These are phyloP conservation scores for Drosophila sordidapex DNA, from an alignment of 2,888 invertebrate genomes.

Conservation along the genomic window DNA sequence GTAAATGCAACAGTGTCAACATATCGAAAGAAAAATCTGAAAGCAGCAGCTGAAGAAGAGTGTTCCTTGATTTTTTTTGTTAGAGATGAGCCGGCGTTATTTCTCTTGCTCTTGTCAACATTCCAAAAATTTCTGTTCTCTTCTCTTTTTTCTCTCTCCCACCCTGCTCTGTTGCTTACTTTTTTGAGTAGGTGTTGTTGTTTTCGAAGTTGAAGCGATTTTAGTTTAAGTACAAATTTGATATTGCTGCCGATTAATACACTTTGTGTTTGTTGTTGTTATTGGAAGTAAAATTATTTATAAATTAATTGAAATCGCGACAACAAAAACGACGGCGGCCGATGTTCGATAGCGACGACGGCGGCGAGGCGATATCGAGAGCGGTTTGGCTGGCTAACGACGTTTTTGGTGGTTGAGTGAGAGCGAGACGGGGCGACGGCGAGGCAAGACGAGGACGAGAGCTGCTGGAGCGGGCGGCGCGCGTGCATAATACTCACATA, in stretches of 20 bases:
- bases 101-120: constrained; percentile 44
- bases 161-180: constrained; percentile 40
- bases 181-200: constrained; percentile 19
- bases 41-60: constrained; percentile 25
- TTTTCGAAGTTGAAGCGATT: constrained; percentile 44
- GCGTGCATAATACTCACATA: constrained; percentile 72
- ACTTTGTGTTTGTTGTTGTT: constrained; percentile 32
- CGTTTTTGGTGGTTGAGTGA: constrained; percentile 64
- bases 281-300: constrained; percentile 55
- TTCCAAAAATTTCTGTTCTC: constrained; percentile 65
- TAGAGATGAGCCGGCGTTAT: constrained; percentile 35
- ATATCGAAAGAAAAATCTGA: constrained; percentile 19
- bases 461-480: constrained; percentile 71
- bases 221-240: constrained; percentile 34
- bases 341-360: constrained; percentile 40
- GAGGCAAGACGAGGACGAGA: constrained; percentile 52
- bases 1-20: constrained; percentile 57
- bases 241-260: constrained; percentile 40
- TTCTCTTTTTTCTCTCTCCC: constrained; percentile 27
- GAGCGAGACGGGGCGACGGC: constrained; percentile 52
- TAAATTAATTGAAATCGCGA: constrained; percentile 72
- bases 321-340: constrained; percentile 31
- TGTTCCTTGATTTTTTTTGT: constrained; percentile 1
- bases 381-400: constrained; percentile 47
- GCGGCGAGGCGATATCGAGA: constrained; percentile 43